A percentile compares a stretch with the other conserved stretches of the same genome.
These are phyloP conservation scores for Saimiri boliviensis DNA, from an alignment of 2,113 vertebrate species.

Conservation along the genomic window DNA sequence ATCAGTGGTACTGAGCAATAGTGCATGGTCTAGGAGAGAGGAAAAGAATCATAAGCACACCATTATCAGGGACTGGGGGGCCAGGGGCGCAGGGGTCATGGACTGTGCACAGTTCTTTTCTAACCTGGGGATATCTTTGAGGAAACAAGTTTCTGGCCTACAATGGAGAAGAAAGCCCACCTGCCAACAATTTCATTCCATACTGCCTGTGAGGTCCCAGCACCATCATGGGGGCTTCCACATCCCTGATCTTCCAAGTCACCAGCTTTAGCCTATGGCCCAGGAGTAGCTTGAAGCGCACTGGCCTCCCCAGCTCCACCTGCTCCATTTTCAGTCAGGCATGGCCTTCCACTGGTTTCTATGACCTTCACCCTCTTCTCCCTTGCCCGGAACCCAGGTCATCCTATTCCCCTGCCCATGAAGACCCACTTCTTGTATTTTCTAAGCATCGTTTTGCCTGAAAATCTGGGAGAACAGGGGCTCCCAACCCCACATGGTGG, in stretches of 20 bases:
- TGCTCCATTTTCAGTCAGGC: too few species aligned
- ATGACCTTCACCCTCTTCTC: background rate
- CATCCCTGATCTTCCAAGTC: background rate
- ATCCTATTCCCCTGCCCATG: background rate
- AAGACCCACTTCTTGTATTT: background rate
- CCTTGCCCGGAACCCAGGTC: background rate
- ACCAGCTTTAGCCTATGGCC: background rate
- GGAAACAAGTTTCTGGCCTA: background rate
- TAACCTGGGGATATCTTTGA: background rate
- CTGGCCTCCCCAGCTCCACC: too few species aligned
- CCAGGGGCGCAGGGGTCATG: background rate
- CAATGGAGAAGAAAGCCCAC: background rate
- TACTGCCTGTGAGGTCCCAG: background rate
- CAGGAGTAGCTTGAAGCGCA: background rate
- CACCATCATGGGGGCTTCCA: too few species aligned
- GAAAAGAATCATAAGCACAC: background rate
- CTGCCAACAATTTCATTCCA: background rate
- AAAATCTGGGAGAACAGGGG: background rate
- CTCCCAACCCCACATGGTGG: background rate
- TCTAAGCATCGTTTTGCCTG: background rate
- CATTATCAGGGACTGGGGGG: background rate
- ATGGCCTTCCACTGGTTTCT: background rate
- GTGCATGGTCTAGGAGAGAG: conserved; percentile 84
- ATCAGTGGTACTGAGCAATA: conserved; percentile 90
- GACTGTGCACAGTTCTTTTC: background rate